Evolutionary conservation across 2,113 vertebrate species (phyloP), one percentile per base, ranked within the genome.

Genomic region (Barnardius zonarius): DNA sequence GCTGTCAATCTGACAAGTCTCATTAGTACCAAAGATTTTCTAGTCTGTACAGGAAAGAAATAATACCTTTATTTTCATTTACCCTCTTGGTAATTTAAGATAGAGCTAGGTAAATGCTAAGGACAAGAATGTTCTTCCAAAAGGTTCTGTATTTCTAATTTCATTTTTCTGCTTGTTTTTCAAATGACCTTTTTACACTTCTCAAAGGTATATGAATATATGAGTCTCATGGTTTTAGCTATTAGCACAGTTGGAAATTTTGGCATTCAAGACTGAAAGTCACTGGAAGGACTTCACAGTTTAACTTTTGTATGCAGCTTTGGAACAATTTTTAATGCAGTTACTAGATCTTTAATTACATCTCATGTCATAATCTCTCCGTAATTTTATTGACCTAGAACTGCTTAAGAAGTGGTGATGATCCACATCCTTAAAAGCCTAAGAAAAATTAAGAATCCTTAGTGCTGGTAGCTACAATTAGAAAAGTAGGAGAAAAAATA

Each of bases 1-100:
- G 39, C 33, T 92, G 75, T 92, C 59, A 91, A 14, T 80, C 54
- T 92, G 44, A 55, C 27, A 92, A 93, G 57, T 33, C 12, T 83
- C 59, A 57, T 86, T 73, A 76, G 31, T 57, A 37, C 33, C 76
- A 78, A 81, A 83, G 11, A 61, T 43, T 84, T 86, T 80, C 44
- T 77, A 69, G 13, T 57, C 7, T 17, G 5, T 22, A 15, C 22
- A 64, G 39, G 7, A 63, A 79, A 77, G 46, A 70, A 59, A 19
- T 9, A 33, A 67, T 49, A 14, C 5, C 5, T 75, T 83, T 61
- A 6, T 73, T 86, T 93, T 52, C 24, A 27, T 83, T 83, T 83
- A 69, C 4, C 3, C 4, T 68, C 25, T 79, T 19, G 17, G 20
- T 46, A 73, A 25, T 31, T 2, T n/a, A 54, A 68, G 30, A 39